A percentile compares a stretch with the other conserved stretches of the same genome.
Conservation (phyloP, 2,797 vertebrate species). For the Hirundo rustica region DNA sequence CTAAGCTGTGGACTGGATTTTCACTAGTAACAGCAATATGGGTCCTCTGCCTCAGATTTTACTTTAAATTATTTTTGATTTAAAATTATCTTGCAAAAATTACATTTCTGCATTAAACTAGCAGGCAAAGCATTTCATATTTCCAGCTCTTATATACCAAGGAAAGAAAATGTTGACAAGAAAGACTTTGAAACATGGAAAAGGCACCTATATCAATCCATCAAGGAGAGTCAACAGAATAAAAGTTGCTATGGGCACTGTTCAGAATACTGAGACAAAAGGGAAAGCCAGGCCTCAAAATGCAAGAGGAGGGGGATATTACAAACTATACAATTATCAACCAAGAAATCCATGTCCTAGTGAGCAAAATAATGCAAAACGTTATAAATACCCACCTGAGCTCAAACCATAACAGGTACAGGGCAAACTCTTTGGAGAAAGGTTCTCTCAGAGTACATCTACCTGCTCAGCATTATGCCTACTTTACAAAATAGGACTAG, state of each 20-base stretch:
- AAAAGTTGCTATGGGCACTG: not conserved
- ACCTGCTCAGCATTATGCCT: not conserved
- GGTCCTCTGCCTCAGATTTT: not conserved
- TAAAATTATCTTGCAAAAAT: not conserved
- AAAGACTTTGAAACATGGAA: not conserved
- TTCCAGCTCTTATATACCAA: not conserved
- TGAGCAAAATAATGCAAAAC: not conserved
- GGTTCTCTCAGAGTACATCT: not conserved
- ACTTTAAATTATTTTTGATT: not conserved
- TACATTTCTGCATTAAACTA: not conserved
- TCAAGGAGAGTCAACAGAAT: not conserved
- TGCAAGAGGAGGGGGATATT: accelerated
- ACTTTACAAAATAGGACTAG: accelerated
- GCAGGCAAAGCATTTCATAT: not conserved
- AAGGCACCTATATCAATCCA: not conserved
- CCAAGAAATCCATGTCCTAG: not conserved
- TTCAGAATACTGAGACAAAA: not conserved
- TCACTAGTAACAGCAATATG: not conserved
- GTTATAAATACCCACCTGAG: not conserved
- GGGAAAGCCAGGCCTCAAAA: not conserved
- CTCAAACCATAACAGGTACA: not conserved
- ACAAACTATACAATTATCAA: not conserved
- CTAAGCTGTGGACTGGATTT: not conserved
- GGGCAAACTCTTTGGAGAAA: not conserved
- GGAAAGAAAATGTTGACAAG: not conserved